phyloP scores from a whole-genome alignment of 2,888 invertebrate genomes.

The Nebria salina region DNA sequence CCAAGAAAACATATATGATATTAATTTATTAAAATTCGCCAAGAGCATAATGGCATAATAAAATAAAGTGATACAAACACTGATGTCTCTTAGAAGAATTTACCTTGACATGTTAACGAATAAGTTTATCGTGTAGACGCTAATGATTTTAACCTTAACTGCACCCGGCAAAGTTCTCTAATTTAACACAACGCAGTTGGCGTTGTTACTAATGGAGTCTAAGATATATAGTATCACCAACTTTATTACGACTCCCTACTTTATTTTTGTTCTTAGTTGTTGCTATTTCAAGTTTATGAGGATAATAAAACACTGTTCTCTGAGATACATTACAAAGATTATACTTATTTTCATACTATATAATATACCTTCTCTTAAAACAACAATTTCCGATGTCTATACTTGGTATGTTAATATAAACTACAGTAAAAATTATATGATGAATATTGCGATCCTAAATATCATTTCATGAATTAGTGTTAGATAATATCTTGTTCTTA shows the following conservation, averaged over 20 bases:
- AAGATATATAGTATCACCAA: not conserved
- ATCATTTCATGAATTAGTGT: too few relatives aligned
- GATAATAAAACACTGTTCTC: not conserved
- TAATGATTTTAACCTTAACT: not conserved
- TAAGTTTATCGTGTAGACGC: not conserved
- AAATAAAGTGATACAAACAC: not conserved
- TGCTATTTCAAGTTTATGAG: not conserved
- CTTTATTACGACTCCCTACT: not conserved
- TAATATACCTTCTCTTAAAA: not conserved
- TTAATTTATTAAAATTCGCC: too few relatives aligned
- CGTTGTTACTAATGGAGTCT: not conserved
- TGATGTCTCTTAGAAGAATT: not conserved
- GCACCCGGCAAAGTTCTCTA: not conserved
- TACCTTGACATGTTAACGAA: not conserved
- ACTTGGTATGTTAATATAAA: not conserved
- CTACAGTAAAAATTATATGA: too few relatives aligned
- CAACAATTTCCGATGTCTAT: not conserved
- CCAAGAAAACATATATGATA: too few relatives aligned
- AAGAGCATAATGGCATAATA: too few relatives aligned
- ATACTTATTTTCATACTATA: not conserved
- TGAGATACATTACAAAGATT: not conserved
- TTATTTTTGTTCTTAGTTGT: not conserved
- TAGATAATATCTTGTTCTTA: too few relatives aligned
- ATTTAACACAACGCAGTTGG: not conserved
- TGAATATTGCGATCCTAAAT: too few relatives aligned